These are phyloP conservation scores for Morone saxatilis DNA, from an alignment of 2,113 vertebrate genomes.

Conservation along the genomic window DNA sequence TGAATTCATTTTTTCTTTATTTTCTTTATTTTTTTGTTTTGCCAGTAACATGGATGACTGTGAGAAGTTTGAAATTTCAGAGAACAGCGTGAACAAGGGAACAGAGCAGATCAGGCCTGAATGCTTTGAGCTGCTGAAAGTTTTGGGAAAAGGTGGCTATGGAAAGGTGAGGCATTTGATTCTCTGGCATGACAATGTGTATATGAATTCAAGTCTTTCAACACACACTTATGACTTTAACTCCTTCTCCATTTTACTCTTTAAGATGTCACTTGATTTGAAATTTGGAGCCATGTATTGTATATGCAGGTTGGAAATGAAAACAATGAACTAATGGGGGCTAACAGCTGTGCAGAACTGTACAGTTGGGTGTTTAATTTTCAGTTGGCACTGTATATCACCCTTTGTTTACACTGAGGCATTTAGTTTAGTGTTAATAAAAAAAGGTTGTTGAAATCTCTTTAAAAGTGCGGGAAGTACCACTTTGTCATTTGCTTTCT, in stretches of 20 bases:
- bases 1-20: constrained; percentile 16
- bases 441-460: not conserved
- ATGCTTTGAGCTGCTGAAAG: constrained; percentile 97
- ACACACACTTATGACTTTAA: too few relatives aligned
- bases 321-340: not conserved
- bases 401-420: not conserved
- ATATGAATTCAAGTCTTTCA: not conserved
- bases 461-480: not conserved
- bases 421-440: not conserved
- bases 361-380: not conserved
- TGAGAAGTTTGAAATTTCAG: constrained; percentile 99
- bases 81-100: constrained; percentile 98
- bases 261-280: not conserved
- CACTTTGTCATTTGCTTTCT: constrained; percentile 4
- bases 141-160: constrained; percentile 98
- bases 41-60: constrained; percentile 96
- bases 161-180: constrained; percentile 90
- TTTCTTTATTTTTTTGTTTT: constrained; percentile 46
- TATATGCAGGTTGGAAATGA: not conserved
- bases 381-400: not conserved
- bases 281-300: not conserved
- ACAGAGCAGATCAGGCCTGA: constrained; percentile 97
- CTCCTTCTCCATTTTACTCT: not conserved
- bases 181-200: not conserved
- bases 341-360: not conserved